Evolutionary conservation across 2,888 invertebrate species (phyloP).

Genomic region (Epicampocera succincta): DNA sequence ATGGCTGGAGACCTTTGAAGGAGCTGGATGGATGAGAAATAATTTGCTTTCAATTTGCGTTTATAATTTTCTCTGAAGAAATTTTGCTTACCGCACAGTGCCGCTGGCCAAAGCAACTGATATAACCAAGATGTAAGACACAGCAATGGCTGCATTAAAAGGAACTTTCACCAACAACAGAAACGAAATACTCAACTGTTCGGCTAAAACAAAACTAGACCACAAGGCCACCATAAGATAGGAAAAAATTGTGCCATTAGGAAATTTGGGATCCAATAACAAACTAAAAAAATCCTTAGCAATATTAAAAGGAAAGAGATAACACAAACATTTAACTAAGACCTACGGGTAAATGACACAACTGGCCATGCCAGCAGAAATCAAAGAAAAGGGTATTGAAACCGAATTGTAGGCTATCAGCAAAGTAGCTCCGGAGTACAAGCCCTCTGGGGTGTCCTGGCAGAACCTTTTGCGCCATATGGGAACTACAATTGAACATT

Average conservation of each 20-base stretch:
- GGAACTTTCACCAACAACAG: slow-evolving; percentile 91
- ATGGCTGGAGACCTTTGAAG: slow-evolving; percentile 89
- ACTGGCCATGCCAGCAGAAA: slow-evolving; percentile 87
- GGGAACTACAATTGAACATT: slow-evolving; percentile 84
- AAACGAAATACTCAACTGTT: slow-evolving; percentile 91
- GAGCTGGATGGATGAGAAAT: slow-evolving; percentile 83
- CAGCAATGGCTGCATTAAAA: slow-evolving; percentile 89
- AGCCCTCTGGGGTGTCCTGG: slow-evolving; percentile 93
- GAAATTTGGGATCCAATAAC: slow-evolving; percentile 77
- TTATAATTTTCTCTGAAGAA: too few species aligned
- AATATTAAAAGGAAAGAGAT: too few species aligned
- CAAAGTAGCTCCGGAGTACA: slow-evolving; percentile 93
- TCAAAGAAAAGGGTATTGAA: slow-evolving; percentile 90
- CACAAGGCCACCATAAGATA: slow-evolving; percentile 89
- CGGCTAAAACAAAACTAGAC: slow-evolving; percentile 92
- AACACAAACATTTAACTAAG: slow-evolving; percentile 1
- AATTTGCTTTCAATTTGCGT: too few species aligned
- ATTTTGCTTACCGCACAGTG: slow-evolving; percentile 85
- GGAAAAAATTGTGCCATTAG: slow-evolving; percentile 83
- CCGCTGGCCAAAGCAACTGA: slow-evolving; percentile 89
- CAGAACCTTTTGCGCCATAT: slow-evolving; percentile 94
- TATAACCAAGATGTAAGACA: slow-evolving; percentile 89
- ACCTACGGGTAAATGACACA: slow-evolving; percentile 89
- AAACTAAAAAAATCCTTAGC: slow-evolving; percentile 72
- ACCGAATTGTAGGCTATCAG: slow-evolving; percentile 91